Base-by-base conservation (phyloP, 2,888 invertebrate genomes). In the Sphecodes monilicornis region DNA sequence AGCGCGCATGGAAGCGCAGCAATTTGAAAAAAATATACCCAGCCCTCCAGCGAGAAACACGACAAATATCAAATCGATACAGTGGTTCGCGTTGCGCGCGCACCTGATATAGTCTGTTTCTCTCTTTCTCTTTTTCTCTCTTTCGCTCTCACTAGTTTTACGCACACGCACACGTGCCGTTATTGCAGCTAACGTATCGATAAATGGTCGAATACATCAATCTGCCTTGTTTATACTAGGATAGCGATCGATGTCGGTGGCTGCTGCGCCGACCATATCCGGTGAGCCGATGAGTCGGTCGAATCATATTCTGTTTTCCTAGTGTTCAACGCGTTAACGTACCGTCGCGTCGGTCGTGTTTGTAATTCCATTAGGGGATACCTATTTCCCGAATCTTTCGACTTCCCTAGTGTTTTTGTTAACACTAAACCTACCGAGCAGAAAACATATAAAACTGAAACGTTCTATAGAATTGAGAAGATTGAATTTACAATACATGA, bases 41-140 rank as follows among this genome's bases (percentile, higher is more conserved):
- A 76, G 76, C 69, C 78, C 85, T 77, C 80, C 84, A 77, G 76
- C 85, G 90, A 80, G 86, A 84, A 91, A 91, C 88, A 88, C 91
- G 91, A 90, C 90, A 91, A 91, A 91, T 91, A 91, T 91, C 91
- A 89, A 91, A 91, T 91, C 91, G 91, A 91, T 91, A 91, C 87
- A 91, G 84, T 85, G 88, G 78, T 64, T 68, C 75, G 39, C 36
- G 81, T 43, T 90, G 91, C 91, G 91, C 91, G 91, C 91, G 91
- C 91, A 91, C 43, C 85, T 75, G 78, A 91, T 90, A 77, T 29
- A 60, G 18, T 60, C 6, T 1, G 60, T 78, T n/a, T 39, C 64
- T 18, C 22, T 26, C 39, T 50, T 26, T 29, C 54, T 85, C 78
- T 80, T 75, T 78, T 26, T 39, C 73, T 68, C 77, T 70, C 73